These are phyloP conservation scores for Epinotia demarniana DNA, from an alignment of 2,888 invertebrate species.

Conservation along the genomic window DNA sequence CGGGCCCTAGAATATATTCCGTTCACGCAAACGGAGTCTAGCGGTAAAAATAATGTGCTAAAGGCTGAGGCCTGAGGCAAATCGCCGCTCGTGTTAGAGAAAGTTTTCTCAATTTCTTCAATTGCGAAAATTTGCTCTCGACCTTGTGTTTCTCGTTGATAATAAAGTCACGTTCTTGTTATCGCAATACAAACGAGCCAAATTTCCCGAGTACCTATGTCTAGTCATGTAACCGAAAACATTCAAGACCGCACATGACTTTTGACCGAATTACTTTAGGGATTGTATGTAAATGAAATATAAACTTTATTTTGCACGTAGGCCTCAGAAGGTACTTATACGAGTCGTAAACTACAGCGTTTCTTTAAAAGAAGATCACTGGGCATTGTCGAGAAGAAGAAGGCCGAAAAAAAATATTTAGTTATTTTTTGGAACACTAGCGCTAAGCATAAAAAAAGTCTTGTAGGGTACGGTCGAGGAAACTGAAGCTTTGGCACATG, in stretches of 20 bases:
- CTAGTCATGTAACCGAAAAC: constrained; percentile 23
- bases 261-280: background rate
- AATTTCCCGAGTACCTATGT: constrained; percentile 14
- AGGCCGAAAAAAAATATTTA: too few species aligned
- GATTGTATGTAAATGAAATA: too few species aligned
- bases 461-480: too few species aligned
- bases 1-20: constrained; percentile 23
- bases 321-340: too few species aligned
- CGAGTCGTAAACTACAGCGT: too few species aligned
- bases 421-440: too few species aligned
- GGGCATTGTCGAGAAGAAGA: too few species aligned
- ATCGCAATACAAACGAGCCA: constrained; percentile 38
- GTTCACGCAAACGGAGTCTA: constrained; percentile 28
- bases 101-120: constrained; percentile 32
- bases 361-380: too few species aligned
- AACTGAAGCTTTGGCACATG: too few species aligned
- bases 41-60: constrained; percentile 32
- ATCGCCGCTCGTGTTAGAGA: constrained; percentile 22
- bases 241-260: constrained; percentile 3
- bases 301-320: too few species aligned
- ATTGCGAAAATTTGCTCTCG: constrained; percentile 32
- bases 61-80: constrained; percentile 33
- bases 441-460: too few species aligned
- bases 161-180: constrained; percentile 41
- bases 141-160: constrained; percentile 25